Evolutionary conservation across 2,797 vertebrate genomes (phyloP).

Genomic region (Balearica regulorum): DNA sequence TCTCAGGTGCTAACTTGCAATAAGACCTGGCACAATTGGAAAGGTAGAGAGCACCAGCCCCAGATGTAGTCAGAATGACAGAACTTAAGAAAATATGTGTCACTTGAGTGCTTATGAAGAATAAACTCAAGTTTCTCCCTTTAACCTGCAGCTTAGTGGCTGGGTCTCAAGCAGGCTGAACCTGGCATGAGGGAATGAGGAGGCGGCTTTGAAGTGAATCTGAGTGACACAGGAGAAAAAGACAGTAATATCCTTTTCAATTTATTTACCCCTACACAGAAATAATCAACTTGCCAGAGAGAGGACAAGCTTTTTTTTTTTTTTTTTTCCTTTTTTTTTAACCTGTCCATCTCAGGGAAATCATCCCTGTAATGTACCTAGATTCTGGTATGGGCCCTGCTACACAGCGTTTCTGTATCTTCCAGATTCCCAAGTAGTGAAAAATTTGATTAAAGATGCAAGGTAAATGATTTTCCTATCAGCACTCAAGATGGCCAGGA

Average conservation of each 20-base stretch:
- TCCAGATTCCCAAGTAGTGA: background rate
- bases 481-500: background rate
- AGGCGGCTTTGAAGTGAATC: background rate
- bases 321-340: background rate
- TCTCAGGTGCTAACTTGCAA: background rate
- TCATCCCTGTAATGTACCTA: background rate
- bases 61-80: background rate
- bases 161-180: background rate
- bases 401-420: background rate
- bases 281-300: background rate
- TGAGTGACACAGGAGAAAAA: background rate
- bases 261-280: background rate
- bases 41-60: background rate
- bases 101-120: background rate
- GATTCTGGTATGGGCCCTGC: background rate
- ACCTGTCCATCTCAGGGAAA: background rate
- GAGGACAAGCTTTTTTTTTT: background rate
- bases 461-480: background rate
- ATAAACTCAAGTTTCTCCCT: background rate
- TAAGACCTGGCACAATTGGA: background rate
- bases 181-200: background rate
- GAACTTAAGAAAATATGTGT: background rate
- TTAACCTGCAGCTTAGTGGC: background rate
- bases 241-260: background rate
- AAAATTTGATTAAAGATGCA: background rate